A percentile compares a stretch with the other conserved stretches of the same genome.
These are phyloP conservation scores for Pachypeltis micranthus DNA, from an alignment of 1,140 invertebrate genomes.

Conservation along the genomic window DNA sequence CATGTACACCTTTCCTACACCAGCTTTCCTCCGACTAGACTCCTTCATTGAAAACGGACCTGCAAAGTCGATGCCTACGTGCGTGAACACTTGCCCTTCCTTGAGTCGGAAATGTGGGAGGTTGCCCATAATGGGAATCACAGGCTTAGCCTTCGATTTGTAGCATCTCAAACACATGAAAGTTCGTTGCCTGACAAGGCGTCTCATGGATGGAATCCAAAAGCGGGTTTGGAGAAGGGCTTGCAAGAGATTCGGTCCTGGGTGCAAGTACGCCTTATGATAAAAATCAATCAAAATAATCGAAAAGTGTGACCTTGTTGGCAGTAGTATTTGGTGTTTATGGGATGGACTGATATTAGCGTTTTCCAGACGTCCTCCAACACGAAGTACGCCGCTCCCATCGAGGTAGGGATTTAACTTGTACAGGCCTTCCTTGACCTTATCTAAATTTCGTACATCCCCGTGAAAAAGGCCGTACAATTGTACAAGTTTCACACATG, in stretches of 20 bases:
- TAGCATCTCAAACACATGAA: constrained; percentile 30
- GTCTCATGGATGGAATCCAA: constrained; percentile 29
- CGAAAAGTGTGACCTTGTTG: constrained; percentile 20
- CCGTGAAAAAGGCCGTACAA: neutral
- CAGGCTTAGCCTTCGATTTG: constrained; percentile 1
- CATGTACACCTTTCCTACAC: constrained; percentile 28
- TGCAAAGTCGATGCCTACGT: constrained; percentile 26
- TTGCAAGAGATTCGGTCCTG: constrained; percentile 28
- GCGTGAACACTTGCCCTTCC: constrained; percentile 17
- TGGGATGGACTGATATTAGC: constrained; percentile 27
- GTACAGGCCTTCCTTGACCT: neutral
- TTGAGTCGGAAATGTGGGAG: constrained; percentile 22
- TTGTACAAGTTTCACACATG: neutral
- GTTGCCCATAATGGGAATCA: constrained; percentile 26
- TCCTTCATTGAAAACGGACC: constrained; percentile 24
- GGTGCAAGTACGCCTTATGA: constrained; percentile 29
- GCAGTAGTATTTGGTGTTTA: constrained; percentile 36
- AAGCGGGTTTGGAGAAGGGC: constrained; percentile 27
- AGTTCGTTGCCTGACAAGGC: constrained; percentile 20
- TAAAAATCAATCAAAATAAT: constrained; percentile 25
- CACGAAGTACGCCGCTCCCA: constrained; percentile 30
- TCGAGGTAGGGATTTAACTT: constrained; percentile 30
- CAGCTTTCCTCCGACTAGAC: constrained; percentile 17
- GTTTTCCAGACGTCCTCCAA: constrained; percentile 32
- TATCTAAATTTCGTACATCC: neutral